phyloP scores from a whole-genome alignment of 2,797 vertebrate species.

The Sphaeramia orbicularis region DNA sequence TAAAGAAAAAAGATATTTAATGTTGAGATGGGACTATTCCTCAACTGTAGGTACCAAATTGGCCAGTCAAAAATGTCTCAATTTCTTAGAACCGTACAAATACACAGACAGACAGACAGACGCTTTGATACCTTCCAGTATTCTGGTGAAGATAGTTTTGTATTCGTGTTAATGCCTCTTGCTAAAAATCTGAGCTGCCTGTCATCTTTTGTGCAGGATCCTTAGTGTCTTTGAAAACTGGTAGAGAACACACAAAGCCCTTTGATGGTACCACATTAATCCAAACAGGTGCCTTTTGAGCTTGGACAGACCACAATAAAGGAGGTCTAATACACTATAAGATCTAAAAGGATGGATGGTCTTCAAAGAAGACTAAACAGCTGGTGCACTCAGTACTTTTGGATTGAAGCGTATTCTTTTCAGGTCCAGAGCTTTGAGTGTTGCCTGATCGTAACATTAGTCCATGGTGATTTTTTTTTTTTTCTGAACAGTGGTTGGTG shows the following conservation, averaged over 20 bases:
- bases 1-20: too few relatives aligned
- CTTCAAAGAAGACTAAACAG: not conserved
- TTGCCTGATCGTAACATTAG: too few relatives aligned
- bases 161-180: not conserved
- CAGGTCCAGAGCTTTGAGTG: not conserved
- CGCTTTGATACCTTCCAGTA: too few relatives aligned
- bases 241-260: not conserved
- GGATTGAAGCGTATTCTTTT: not conserved
- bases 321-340: not conserved
- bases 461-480: too few relatives aligned
- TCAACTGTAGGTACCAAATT: too few relatives aligned
- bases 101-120: too few relatives aligned
- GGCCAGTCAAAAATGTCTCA: too few relatives aligned
- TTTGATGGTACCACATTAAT: constrained; percentile 6
- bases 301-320: not conserved
- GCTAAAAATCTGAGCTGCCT: not conserved
- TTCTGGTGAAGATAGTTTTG: too few relatives aligned
- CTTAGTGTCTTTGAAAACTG: constrained; percentile 1
- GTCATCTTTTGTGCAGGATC: not conserved
- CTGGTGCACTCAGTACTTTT: not conserved
- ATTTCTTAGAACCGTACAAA: too few relatives aligned
- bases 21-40: too few relatives aligned
- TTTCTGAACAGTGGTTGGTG: too few relatives aligned
- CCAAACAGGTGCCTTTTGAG: not conserved
- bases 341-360: not conserved